Conservation (phyloP, 53 echinoderm and acorn worm species). For the Echinometra lucunter region DNA sequence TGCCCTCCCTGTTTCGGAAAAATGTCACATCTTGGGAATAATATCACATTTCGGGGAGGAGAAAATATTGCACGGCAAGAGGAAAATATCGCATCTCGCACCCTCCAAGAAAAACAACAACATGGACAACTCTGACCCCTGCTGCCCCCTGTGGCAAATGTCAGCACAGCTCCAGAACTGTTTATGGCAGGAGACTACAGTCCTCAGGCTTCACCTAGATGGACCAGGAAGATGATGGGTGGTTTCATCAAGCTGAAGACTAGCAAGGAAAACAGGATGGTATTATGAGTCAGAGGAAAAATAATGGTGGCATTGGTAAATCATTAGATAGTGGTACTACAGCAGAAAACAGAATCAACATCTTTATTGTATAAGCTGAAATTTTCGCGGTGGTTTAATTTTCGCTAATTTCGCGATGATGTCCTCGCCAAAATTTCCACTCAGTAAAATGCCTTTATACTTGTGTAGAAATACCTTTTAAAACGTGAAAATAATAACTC, state of each 20-base stretch:
- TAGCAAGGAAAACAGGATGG: not conserved
- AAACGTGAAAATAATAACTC: too few species aligned
- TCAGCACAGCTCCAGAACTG: conserved; percentile 17
- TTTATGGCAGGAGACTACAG: conserved; percentile 18
- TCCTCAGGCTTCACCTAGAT: not conserved
- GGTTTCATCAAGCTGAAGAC: conserved; percentile 31
- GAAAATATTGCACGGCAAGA: not conserved
- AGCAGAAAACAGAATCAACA: not conserved
- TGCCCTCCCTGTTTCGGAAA: conserved; percentile 6
- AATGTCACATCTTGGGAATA: conserved; percentile 22
- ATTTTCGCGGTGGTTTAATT: too few species aligned
- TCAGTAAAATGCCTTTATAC: too few species aligned
- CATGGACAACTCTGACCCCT: conserved; percentile 39
- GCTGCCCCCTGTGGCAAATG: conserved; percentile 43
- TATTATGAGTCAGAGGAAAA: not conserved
- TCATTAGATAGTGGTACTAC: not conserved
- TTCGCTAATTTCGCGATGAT: too few species aligned
- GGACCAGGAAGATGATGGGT: not conserved
- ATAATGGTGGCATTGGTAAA: not conserved
- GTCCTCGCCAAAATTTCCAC: too few species aligned
- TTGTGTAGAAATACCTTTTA: too few species aligned
- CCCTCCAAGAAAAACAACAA: conserved; percentile 42
- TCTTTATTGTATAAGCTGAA: too few species aligned
- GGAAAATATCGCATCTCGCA: conserved; percentile 23
- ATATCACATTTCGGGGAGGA: conserved; percentile 29